phyloP scores from a whole-genome alignment of 2,797 vertebrate genomes.

The Danio albolineatus region DNA sequence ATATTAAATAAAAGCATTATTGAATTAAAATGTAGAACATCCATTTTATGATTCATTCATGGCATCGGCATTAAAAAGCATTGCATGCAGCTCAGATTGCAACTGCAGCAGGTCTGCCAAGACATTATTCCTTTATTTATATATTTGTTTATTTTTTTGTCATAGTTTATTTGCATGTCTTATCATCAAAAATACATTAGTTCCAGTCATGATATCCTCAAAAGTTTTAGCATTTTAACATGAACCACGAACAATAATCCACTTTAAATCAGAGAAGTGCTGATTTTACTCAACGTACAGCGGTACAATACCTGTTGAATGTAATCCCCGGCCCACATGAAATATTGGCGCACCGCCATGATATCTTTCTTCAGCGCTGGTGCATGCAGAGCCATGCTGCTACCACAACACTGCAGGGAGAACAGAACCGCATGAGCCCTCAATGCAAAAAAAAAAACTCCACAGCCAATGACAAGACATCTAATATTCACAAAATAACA shows the following conservation, averaged over 20 bases:
- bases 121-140: no score
- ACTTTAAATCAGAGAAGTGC: slow-evolving; percentile 52
- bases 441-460: slow-evolving; percentile 16
- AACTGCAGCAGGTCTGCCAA: no score
- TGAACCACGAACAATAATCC: slow-evolving; percentile 15
- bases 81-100: no score
- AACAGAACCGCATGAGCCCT: slow-evolving; percentile 20
- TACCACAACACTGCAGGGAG: slow-evolving; percentile 37
- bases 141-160: no score
- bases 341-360: slow-evolving; percentile 79
- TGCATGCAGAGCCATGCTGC: slow-evolving; percentile 27
- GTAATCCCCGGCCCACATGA: slow-evolving; percentile 78
- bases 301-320: slow-evolving; percentile 78
- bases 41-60: no score
- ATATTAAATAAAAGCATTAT: no score
- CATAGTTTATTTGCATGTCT: no score
- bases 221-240: slow-evolving; percentile 36
- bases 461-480: slow-evolving; percentile 49
- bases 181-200: no score
- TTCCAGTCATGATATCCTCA: slow-evolving; percentile 19
- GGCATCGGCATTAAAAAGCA: no score
- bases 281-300: slow-evolving; percentile 74
- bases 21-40: no score
- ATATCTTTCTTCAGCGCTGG: slow-evolving; percentile 79
- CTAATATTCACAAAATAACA: slow-evolving; percentile 64